These are phyloP conservation scores for Halcyon senegalensis DNA, from an alignment of 2,113 vertebrate species.

Conservation along the genomic window DNA sequence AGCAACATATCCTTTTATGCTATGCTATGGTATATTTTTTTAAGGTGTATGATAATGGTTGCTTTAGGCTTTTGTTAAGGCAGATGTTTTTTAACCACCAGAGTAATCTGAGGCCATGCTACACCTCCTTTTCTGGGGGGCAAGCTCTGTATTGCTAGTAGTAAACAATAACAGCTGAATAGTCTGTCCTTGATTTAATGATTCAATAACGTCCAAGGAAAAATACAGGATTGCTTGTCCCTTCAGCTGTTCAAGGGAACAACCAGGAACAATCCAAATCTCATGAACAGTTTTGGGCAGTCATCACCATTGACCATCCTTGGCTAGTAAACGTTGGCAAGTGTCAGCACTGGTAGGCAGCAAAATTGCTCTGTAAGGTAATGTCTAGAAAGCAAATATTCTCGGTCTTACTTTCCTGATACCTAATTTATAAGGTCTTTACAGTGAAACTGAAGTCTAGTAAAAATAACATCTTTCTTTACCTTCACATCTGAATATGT, in stretches of 20 bases:
- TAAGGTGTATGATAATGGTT: neutral
- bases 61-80: neutral
- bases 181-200: neutral
- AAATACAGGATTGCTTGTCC: neutral
- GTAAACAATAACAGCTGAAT: neutral
- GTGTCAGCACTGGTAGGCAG: neutral
- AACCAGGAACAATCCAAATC: neutral
- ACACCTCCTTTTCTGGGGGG: neutral
- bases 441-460: neutral
- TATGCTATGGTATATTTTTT: neutral
- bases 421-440: neutral
- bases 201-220: neutral
- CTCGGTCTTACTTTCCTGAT: neutral
- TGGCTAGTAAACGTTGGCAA: neutral
- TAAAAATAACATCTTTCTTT: constrained; percentile 15
- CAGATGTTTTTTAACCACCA: neutral
- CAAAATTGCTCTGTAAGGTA: neutral
- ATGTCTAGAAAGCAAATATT: neutral
- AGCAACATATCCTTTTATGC: neutral
- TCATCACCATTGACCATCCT: neutral
- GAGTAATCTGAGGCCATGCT: neutral
- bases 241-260: neutral
- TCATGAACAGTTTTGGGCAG: neutral
- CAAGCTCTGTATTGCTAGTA: neutral
- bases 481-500: neutral